phyloP scores from a whole-genome alignment of 2,888 invertebrate species.

The Trichacis sp. region DNA sequence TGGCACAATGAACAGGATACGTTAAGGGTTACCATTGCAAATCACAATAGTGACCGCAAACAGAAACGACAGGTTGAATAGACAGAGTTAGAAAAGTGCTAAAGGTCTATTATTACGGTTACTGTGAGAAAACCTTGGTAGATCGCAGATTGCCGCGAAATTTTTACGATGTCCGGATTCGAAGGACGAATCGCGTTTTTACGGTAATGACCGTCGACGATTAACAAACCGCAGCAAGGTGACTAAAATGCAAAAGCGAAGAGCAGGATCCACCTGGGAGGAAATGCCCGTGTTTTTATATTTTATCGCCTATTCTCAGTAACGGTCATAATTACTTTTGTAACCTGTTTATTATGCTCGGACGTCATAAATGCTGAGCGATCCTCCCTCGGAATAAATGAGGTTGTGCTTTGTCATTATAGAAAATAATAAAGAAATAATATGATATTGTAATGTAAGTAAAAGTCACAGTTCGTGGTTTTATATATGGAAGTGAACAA shows the following conservation, averaged over 20 bases:
- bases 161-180: slow-evolving; percentile 17
- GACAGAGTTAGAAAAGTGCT: slow-evolving; percentile 51
- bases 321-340: slow-evolving; percentile 31
- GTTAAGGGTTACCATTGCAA: slow-evolving; percentile 61
- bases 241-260: not conserved
- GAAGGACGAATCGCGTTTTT: slow-evolving; percentile 16
- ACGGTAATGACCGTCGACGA: not conserved
- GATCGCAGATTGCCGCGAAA: slow-evolving; percentile 1
- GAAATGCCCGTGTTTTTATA: slow-evolving; percentile 23
- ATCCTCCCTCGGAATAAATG: too few species aligned
- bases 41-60: slow-evolving; percentile 67
- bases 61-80: slow-evolving; percentile 61
- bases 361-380: slow-evolving; percentile 4
- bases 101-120: slow-evolving; percentile 54
- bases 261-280: not conserved
- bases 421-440: too few species aligned
- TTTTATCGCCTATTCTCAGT: slow-evolving; percentile 28
- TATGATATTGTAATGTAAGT: too few species aligned
- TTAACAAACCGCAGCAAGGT: not conserved
- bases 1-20: slow-evolving; percentile 66
- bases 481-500: too few species aligned
- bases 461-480: too few species aligned
- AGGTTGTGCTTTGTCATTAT: too few species aligned
- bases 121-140: slow-evolving; percentile 16
- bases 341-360: slow-evolving; percentile 1